Conservation (phyloP, 2,888 invertebrate species). For the Drosophila suboccidentalis region DNA sequence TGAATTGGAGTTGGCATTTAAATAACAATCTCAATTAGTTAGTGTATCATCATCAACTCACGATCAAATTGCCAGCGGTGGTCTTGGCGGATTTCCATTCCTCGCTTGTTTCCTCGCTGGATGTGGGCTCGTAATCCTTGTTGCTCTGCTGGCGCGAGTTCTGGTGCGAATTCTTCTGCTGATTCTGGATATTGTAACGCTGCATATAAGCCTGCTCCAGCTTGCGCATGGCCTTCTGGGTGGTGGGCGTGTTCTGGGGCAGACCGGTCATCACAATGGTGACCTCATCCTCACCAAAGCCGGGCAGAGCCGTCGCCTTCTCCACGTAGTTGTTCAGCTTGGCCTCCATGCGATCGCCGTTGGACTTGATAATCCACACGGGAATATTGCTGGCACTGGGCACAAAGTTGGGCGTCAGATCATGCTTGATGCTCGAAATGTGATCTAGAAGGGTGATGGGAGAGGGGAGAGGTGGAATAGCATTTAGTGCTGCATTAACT, state of each 20-base stretch:
- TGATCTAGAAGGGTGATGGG: constrained; percentile 52
- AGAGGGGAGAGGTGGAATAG: too few species aligned
- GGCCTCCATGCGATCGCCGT: constrained; percentile 69
- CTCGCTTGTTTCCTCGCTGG: constrained; percentile 65
- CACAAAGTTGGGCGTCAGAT: constrained; percentile 71
- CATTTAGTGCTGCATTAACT: too few species aligned
- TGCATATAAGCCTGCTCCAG: constrained; percentile 78
- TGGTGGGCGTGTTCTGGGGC: constrained; percentile 65
- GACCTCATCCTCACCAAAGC: constrained; percentile 80
- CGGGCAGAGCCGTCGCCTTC: constrained; percentile 50
- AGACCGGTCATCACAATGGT: constrained; percentile 83
- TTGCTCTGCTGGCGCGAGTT: constrained; percentile 40
- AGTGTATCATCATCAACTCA: constrained; percentile 37
- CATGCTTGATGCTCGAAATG: constrained; percentile 64
- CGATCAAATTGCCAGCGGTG: constrained; percentile 76
- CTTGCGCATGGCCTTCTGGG: constrained; percentile 74
- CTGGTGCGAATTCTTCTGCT: constrained; percentile 58
- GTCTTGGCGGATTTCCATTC: constrained; percentile 60
- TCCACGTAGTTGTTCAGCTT: constrained; percentile 74
- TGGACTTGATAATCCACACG: constrained; percentile 70
- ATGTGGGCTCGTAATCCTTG: constrained; percentile 56
- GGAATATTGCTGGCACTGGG: constrained; percentile 77
- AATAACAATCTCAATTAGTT: too few species aligned
- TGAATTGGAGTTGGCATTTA: background rate
- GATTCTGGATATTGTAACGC: constrained; percentile 73